These are phyloP conservation scores for Oopsacas minuta DNA, from an alignment of 37 sponge, comb jelly and placozoan species.

Conservation along the genomic window DNA sequence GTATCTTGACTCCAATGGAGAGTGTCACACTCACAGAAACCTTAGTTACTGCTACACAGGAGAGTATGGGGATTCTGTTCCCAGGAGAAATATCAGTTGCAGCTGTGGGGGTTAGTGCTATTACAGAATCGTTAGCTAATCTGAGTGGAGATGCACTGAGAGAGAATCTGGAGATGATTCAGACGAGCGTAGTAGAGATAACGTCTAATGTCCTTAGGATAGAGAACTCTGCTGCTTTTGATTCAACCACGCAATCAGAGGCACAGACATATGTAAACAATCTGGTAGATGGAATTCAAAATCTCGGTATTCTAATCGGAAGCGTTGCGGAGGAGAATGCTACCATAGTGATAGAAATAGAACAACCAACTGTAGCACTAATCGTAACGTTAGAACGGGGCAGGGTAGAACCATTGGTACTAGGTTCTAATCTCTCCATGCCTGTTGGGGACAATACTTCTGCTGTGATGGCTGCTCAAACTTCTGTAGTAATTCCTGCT, in stretches of 20 bases:
- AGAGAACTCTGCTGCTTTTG: neutral
- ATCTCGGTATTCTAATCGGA: neutral
- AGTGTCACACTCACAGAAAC: neutral
- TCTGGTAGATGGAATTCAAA: neutral
- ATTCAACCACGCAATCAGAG: neutral
- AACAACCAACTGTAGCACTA: neutral
- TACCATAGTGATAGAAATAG: neutral
- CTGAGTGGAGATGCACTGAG: neutral
- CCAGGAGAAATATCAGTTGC: neutral
- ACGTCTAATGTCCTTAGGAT: neutral
- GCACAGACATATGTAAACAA: neutral
- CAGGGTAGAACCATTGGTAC: neutral
- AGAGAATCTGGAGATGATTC: neutral
- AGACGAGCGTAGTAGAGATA: neutral
- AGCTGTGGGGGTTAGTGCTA: neutral
- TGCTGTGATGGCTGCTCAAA: neutral
- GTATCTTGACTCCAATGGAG: neutral
- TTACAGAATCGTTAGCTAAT: neutral
- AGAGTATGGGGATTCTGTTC: neutral
- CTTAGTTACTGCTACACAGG: neutral
- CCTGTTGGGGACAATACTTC: neutral
- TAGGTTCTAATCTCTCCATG: neutral
- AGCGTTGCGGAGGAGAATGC: neutral
- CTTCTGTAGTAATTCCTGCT: neutral
- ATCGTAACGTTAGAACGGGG: neutral